These are phyloP conservation scores for Hololepta plana DNA, from an alignment of 2,888 invertebrate species.

Conservation along the genomic window DNA sequence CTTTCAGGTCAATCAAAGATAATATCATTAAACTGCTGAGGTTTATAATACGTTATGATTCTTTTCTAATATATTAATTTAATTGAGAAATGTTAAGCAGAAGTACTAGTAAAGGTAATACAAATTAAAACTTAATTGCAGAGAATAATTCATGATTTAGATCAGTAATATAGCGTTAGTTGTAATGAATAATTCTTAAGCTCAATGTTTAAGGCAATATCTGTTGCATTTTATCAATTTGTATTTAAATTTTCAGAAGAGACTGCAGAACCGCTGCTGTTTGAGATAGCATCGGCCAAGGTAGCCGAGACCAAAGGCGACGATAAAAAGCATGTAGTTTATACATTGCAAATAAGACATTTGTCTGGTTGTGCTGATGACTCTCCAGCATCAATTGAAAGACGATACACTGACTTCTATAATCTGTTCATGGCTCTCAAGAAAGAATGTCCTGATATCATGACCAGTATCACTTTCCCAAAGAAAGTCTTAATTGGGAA, in stretches of 20 bases:
- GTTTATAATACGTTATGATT: too few relatives aligned
- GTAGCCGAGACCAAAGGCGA: conserved; percentile 39
- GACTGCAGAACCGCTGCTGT: conserved; percentile 29
- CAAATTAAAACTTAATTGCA: too few relatives aligned
- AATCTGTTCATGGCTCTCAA: conserved; percentile 42
- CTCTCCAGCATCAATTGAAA: conserved; percentile 42
- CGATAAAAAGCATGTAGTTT: conserved; percentile 52
- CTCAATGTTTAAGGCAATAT: too few relatives aligned
- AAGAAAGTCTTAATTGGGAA: conserved; percentile 52
- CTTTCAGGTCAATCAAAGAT: too few relatives aligned
- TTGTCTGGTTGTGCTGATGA: conserved; percentile 36
- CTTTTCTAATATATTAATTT: too few relatives aligned
- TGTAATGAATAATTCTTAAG: too few relatives aligned
- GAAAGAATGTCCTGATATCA: conserved; percentile 34
- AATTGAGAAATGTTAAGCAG: too few relatives aligned
- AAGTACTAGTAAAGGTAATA: too few relatives aligned
- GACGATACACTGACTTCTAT: conserved; percentile 55
- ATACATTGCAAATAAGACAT: conserved; percentile 44
- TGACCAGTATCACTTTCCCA: conserved; percentile 40
- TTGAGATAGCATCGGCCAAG: conserved; percentile 49
- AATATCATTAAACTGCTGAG: too few relatives aligned
- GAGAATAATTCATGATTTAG: too few relatives aligned
- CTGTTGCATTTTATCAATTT: too few relatives aligned
- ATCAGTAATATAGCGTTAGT: too few relatives aligned
- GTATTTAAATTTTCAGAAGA: conserved; percentile 14